Conservation (phyloP, 2,113 vertebrate species). For the Setophaga petechia region DNA sequence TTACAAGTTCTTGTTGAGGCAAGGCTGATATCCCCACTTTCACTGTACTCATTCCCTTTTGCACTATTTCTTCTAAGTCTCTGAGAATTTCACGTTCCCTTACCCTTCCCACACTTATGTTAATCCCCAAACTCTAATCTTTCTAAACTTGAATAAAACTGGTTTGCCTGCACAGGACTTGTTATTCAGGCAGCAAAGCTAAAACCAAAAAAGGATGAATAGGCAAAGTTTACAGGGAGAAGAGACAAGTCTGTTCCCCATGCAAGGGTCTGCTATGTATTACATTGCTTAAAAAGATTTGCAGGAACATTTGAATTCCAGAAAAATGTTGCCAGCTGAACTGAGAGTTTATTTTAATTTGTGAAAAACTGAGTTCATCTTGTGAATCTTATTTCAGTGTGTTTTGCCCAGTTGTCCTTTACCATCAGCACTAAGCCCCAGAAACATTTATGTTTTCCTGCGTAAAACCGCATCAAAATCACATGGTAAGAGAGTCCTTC, state of each 20-base stretch:
- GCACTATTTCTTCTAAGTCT: neutral
- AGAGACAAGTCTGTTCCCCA: neutral
- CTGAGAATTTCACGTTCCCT: neutral
- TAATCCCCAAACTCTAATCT: neutral
- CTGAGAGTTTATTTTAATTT: neutral
- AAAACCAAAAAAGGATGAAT: neutral
- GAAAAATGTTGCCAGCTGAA: neutral
- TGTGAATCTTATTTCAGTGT: neutral
- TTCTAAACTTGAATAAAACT: neutral
- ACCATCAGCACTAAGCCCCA: neutral
- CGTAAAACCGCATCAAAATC: neutral
- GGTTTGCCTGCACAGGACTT: neutral
- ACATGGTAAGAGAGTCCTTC: neutral
- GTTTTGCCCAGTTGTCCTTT: neutral
- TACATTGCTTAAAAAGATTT: neutral
- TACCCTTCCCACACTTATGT: neutral
- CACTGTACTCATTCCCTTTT: neutral
- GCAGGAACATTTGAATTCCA: neutral
- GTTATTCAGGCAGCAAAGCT: neutral
- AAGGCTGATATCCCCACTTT: neutral
- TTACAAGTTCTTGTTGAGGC: neutral
- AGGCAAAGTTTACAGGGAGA: neutral
- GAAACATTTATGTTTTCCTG: neutral
- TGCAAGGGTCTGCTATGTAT: neutral
- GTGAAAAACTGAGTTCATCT: neutral